These are phyloP conservation scores for Druon quercuslanigerum DNA, from an alignment of 1,140 invertebrate genomes.

Conservation along the genomic window DNA sequence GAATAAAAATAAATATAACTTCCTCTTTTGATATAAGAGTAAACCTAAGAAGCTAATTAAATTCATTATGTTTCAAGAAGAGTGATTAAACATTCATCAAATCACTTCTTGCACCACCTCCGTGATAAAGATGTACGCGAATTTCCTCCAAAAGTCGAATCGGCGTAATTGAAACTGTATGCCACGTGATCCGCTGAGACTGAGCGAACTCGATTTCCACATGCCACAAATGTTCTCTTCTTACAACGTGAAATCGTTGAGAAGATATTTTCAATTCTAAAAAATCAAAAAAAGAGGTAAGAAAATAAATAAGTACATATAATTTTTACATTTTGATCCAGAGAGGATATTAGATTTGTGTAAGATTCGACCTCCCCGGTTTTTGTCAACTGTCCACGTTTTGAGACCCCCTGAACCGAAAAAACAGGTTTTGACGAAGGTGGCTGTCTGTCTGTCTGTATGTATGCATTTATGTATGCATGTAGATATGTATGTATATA, in stretches of 20 bases:
- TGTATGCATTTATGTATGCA: no score
- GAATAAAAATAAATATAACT: not conserved
- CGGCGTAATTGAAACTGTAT: conserved; percentile 16
- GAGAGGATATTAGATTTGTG: no score
- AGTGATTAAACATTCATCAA: not conserved
- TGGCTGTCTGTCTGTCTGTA: no score
- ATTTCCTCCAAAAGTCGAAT: conserved; percentile 15
- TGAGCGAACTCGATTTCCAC: conserved; percentile 15
- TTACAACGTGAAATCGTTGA: conserved; percentile 13
- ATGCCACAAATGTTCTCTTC: conserved; percentile 22
- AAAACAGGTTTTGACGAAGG: no score
- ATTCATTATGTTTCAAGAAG: conserved; percentile 4
- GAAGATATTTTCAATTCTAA: not conserved
- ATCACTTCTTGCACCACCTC: conserved; percentile 21
- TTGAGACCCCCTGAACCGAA: no score
- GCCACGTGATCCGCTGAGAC: conserved; percentile 7
- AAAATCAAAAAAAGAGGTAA: no score
- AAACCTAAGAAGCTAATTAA: conserved; percentile 18
- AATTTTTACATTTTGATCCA: no score
- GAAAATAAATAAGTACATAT: no score
- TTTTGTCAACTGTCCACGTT: no score
- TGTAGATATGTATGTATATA: no score
- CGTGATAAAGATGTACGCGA: conserved; percentile 13
- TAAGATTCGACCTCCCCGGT: no score
- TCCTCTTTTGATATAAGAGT: not conserved